Base-by-base conservation (phyloP, 2,888 invertebrate species). In the Drosophila anomalata region DNA sequence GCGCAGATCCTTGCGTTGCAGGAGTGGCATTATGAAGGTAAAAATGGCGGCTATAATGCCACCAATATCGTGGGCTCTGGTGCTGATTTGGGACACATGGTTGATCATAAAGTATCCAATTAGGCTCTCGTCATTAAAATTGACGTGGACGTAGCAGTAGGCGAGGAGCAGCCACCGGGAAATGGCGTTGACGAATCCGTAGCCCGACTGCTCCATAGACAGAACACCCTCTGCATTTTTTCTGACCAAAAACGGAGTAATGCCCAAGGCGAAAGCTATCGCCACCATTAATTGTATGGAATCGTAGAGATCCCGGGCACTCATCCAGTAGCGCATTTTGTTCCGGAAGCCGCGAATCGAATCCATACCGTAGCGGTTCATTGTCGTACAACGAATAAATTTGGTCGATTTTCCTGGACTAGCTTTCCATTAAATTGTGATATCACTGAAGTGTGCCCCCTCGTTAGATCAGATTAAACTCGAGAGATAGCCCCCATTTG, bases 31-130 rank as follows among this genome's bases (percentile, higher is more conserved):
- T 6, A 87, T 87, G 5, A 87, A 81, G 0, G 57, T 54, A 3
- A 75, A 20, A 0, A 85, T 20, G 11, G 82, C 79, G 6, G 52
- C 59, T 3, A 42, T 9, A n/a, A 80, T 53, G 17, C 79, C 86
- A 0, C 3, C 26, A 1, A 87, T 1, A 5, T 81, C 67, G 17
- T 85, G 85, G 1, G 82, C 2, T 0, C 53, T 54, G 0, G 76
- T 58, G 65, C 73, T 66, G 29, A 69, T n/a, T 44, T 69, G 59
- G 1, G 88, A 87, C 24, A 80, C 20, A 5, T 70, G 57, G 12
- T 67, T 87, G 24, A 36, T 54, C 76, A 80, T 81, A 14, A 87
- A 80, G 50, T 76, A 82, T 0, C 83, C 88, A 56, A 87, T 80
- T 0, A 87, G 39, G 0, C 83, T 82, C 17, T 80, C 80, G 14